Conservation (phyloP, 2,888 invertebrate species). For the Myopa tessellatipennis region DNA sequence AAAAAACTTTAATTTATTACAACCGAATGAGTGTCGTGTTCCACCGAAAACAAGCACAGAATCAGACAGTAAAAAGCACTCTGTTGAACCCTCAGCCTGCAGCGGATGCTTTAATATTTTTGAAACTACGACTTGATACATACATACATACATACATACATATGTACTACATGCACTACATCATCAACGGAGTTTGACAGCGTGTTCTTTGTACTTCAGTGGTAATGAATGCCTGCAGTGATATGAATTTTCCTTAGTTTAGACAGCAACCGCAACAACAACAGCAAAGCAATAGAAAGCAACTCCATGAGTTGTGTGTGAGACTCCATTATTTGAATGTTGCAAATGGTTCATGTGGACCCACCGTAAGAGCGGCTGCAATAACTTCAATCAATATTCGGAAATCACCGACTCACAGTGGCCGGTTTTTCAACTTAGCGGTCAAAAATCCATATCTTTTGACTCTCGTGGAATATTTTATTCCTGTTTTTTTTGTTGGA, state of each 20-base stretch:
- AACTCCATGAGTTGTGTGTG: neutral
- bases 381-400: too few relatives aligned
- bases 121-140: neutral
- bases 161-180: neutral
- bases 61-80: neutral
- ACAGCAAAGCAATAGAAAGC: neutral
- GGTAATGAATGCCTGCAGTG: slow-evolving; percentile 11
- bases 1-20: neutral
- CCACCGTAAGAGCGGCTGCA: too few relatives aligned
- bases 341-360: neutral
- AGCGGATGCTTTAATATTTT: neutral
- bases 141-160: too few relatives aligned
- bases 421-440: too few relatives aligned
- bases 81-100: neutral
- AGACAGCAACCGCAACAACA: neutral
- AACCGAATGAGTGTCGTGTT: neutral
- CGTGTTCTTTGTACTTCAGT: neutral
- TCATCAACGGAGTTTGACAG: neutral
- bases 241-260: neutral
- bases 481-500: too few relatives aligned
- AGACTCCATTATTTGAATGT: neutral
- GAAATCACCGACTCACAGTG: too few relatives aligned
- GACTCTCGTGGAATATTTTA: too few relatives aligned
- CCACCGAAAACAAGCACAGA: neutral
- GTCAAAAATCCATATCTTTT: too few relatives aligned